Conservation (phyloP, 1,140 invertebrate genomes). For the Brachionus asplanchnoidis region DNA sequence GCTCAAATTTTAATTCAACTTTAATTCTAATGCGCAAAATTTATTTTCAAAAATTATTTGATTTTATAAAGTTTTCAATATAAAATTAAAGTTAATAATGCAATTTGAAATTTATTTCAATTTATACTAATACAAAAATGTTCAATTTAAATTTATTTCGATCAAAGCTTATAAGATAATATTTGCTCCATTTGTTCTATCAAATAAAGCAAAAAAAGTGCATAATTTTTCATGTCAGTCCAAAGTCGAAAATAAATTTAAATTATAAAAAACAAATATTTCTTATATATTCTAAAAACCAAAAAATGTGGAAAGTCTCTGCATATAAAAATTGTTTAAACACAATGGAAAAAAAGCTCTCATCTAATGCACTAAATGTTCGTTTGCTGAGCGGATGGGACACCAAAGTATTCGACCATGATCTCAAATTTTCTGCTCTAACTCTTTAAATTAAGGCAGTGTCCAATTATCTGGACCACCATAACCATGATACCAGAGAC, state of each 20-base stretch:
- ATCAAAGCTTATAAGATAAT: background rate
- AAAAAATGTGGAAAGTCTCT: conserved; percentile 26
- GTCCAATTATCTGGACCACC: conserved; percentile 50
- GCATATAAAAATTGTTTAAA: background rate
- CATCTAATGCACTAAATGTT: background rate
- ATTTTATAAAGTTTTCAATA: background rate
- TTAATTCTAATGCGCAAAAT: too few species aligned
- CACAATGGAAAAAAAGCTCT: background rate
- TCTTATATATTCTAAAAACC: background rate
- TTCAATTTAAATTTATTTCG: background rate
- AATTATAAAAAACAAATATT: background rate
- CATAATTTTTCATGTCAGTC: background rate
- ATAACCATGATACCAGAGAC: conserved; percentile 51
- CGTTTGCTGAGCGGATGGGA: background rate
- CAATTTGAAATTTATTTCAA: background rate
- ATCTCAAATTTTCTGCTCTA: background rate
- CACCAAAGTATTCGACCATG: background rate
- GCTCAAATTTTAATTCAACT: too few species aligned
- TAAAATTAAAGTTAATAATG: background rate
- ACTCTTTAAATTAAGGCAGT: conserved; percentile 43
- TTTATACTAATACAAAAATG: background rate
- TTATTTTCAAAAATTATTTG: too few species aligned
- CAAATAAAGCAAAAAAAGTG: background rate
- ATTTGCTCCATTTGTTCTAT: background rate
- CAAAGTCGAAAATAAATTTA: background rate